Evolutionary conservation across 2,797 vertebrate genomes (phyloP), one percentile per base, ranked within the genome.

Genomic region (Myiothlypis coronata): DNA sequence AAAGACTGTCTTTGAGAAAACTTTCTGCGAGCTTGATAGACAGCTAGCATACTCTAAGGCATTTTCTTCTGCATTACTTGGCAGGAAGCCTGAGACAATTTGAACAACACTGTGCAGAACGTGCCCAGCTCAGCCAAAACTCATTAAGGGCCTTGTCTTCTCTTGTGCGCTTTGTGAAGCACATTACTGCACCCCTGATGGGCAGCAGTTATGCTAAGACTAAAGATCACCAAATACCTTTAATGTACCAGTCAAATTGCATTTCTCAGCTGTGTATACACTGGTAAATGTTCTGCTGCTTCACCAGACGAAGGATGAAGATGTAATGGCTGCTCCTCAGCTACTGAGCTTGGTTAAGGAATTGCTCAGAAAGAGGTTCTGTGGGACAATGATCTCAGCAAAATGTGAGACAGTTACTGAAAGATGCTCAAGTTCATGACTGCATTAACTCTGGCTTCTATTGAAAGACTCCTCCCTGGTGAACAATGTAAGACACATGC

Each of bases 121-220:
- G 53, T 96, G 96, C 91, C 86, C 94, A 86, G 90, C 34, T 78
- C 89, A 98, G 96, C 96, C 95, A 96, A 97, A 97, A 96, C 90
- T 97, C 96, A 97, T 97, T 97, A 97, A 97, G 68, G 55, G 91
- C 88, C 93, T 97, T 96, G 97, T 96, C 96, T 98, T 98, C 96
- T 95, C 91, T 93, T 94, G 80, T 70, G 86, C 6, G 4, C 92
- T 97, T 96, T 97, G 93, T 94, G 89, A 97, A 97, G 91, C 91
- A 94, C 88, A 90, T 74, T 97, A 96, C 94, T 96, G 92, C 95
- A 97, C 96, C 97, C 96, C 96, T 96, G 96, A 95, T 94, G 96
- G 95, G 96, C 78, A 95, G 96, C 91, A 96, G 96, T 96, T 96
- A 97, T 97, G 96, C 94, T 96, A 95, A 96, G 96, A 96, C 90